Percentiles rank a stretch among this genome's conserved stretches.
Conservation (phyloP, 2,113 vertebrate species). For the Trachemys scripta region DNA sequence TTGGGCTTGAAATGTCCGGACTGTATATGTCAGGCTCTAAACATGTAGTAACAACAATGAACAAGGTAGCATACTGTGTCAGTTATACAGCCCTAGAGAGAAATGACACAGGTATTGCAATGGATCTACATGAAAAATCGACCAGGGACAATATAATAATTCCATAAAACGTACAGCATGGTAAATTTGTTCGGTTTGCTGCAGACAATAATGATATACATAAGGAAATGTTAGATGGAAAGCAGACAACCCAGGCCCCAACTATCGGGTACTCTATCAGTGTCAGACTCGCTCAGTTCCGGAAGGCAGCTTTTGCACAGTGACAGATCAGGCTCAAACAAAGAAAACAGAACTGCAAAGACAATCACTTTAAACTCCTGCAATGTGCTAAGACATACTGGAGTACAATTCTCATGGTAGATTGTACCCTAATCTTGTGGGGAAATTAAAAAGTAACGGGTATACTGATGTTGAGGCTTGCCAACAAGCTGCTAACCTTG, state of each 20-base stretch:
- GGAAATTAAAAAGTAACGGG: background rate
- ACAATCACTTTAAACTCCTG: background rate
- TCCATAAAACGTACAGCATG: background rate
- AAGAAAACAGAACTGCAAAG: background rate
- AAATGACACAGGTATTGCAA: background rate
- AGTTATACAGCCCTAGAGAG: background rate
- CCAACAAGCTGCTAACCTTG: background rate
- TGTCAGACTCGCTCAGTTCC: background rate
- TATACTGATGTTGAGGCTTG: background rate
- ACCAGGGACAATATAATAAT: background rate
- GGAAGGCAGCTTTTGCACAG: background rate
- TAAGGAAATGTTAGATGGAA: background rate
- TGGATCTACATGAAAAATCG: background rate
- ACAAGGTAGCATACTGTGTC: background rate
- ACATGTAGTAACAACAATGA: background rate
- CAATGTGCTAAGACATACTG: background rate
- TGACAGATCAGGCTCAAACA: background rate
- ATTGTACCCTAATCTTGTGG: background rate
- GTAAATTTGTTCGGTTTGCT: background rate
- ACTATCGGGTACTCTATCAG: background rate
- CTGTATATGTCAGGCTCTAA: background rate
- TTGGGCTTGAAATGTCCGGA: background rate
- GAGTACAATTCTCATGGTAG: background rate
- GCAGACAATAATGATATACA: background rate
- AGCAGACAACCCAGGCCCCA: background rate